Evolutionary conservation across 2,888 invertebrate species (phyloP).

Genomic region (Cabera pusaria): DNA sequence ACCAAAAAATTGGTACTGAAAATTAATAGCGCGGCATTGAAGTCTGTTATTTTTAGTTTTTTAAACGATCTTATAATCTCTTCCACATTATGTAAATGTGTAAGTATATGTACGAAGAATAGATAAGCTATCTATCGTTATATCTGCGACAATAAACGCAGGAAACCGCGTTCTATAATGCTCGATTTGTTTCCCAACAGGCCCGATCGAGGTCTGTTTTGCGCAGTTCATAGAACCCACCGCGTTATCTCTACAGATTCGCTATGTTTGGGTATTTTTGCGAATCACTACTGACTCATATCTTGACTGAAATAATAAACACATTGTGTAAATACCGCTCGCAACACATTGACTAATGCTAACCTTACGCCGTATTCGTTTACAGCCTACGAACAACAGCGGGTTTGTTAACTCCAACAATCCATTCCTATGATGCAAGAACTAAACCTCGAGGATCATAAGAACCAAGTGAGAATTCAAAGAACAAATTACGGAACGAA

Average conservation of each 20-base stretch:
- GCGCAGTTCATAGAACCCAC: constrained; percentile 43
- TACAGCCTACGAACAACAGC: constrained; percentile 66
- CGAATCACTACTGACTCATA: no score
- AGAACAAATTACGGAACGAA: constrained; percentile 64
- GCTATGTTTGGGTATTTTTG: constrained; percentile 22
- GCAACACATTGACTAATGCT: constrained; percentile 17
- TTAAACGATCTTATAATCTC: no score
- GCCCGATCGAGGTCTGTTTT: constrained; percentile 28
- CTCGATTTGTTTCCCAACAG: constrained; percentile 32
- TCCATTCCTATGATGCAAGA: constrained; percentile 74
- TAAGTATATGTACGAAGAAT: constrained; percentile 3
- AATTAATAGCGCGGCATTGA: no score
- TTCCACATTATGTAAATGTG: constrained; percentile 3
- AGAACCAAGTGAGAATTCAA: constrained; percentile 53
- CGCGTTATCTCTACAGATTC: constrained; percentile 35
- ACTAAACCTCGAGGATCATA: constrained; percentile 33
- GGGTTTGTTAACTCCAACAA: constrained; percentile 71
- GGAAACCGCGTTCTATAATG: constrained; percentile 40
- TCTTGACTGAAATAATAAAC: no score
- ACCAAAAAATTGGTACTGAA: no score
- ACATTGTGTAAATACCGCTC: constrained; percentile 11
- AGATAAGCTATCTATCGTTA: constrained; percentile 18
- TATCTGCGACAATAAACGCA: constrained; percentile 31
- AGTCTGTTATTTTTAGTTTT: no score
- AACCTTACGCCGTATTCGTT: constrained; percentile 34